A percentile compares a stretch with the other conserved stretches of the same genome.
Conservation (phyloP, 2,888 invertebrate species). For the Epicampocera succincta region DNA sequence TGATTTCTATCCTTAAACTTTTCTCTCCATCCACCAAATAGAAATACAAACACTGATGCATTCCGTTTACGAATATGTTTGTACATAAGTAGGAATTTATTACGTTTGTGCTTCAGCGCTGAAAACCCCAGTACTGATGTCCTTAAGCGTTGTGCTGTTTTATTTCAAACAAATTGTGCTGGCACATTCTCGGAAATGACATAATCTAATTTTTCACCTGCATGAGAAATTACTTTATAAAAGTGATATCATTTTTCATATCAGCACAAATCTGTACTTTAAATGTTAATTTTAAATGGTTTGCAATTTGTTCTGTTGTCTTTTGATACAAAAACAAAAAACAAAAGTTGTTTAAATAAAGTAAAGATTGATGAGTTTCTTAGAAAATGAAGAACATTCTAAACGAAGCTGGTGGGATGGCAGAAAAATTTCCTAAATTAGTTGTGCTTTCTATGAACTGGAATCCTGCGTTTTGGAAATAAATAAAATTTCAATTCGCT, state of each 20-base stretch:
- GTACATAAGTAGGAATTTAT: too few relatives aligned
- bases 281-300: slow-evolving; percentile 33
- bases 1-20: not conserved
- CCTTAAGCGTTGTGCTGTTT: slow-evolving; percentile 11
- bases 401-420: too few relatives aligned
- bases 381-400: not conserved
- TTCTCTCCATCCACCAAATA: not conserved
- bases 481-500: too few relatives aligned
- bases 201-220: slow-evolving; percentile 26
- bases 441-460: too few relatives aligned
- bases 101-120: not conserved
- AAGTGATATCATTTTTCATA: slow-evolving; percentile 48
- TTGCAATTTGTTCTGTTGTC: slow-evolving; percentile 29
- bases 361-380: not conserved
- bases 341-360: not conserved
- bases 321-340: too few relatives aligned
- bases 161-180: slow-evolving; percentile 1
- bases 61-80: too few relatives aligned
- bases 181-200: not conserved
- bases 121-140: slow-evolving; percentile 3
- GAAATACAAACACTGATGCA: too few relatives aligned
- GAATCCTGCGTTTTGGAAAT: too few relatives aligned
- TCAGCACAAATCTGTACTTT: slow-evolving; percentile 9
- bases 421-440: too few relatives aligned
- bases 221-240: slow-evolving; percentile 41